A percentile compares a stretch with the other conserved stretches of the same genome.
phyloP scores from a whole-genome alignment of 2,113 vertebrate genomes.

The Indicator maculatus region DNA sequence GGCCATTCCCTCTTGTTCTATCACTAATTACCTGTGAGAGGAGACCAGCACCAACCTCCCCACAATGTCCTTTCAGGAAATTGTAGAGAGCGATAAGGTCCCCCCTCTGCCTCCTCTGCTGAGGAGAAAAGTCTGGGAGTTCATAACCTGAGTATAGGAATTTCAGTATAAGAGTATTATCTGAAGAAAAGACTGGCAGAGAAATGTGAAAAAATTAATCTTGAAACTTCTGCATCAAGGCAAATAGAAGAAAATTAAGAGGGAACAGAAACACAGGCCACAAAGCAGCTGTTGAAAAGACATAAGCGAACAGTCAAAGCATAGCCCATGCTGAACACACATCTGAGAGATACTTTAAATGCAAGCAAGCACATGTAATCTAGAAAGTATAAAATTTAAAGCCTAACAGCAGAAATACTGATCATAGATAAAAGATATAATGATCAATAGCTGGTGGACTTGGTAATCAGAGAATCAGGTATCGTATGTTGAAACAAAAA shows the following conservation, averaged over 20 bases:
- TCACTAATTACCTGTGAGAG: too few relatives aligned
- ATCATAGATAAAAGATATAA: not conserved
- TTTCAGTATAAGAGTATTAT: not conserved
- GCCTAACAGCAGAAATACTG: not conserved
- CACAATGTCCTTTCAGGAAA: too few relatives aligned
- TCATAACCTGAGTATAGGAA: fast-evolving
- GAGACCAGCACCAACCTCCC: too few relatives aligned
- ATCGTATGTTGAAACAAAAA: not conserved
- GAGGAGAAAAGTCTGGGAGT: not conserved
- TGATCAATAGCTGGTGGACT: not conserved
- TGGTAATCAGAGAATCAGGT: not conserved
- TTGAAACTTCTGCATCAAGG: not conserved
- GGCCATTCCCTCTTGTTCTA: too few relatives aligned
- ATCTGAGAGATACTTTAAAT: not conserved
- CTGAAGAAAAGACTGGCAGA: not conserved
- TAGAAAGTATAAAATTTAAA: not conserved
- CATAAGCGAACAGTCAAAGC: not conserved
- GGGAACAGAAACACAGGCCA: not conserved
- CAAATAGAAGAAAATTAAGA: not conserved
- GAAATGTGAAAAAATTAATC: not conserved
- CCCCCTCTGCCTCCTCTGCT: not conserved
- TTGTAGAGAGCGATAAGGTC: too few relatives aligned
- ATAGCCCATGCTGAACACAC: not conserved
- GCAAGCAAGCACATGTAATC: not conserved
- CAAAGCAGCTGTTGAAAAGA: not conserved